Base-by-base conservation (phyloP, 2,888 invertebrate species). In the Chydorus sphaericus region DNA sequence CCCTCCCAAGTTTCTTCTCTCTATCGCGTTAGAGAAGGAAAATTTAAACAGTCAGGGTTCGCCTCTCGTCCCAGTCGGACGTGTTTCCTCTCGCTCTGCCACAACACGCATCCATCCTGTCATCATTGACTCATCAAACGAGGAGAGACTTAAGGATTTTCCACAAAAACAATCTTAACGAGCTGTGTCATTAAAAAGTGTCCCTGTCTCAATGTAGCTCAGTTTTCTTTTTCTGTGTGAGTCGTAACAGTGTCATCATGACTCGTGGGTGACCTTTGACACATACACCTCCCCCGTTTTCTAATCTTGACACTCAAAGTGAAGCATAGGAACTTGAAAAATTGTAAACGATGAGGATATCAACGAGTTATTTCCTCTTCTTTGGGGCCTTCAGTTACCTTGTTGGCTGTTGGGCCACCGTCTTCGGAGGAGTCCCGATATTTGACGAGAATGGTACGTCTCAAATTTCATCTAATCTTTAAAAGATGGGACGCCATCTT, bases 391-490 rank as follows among this genome's bases (percentile, higher is more conserved):
- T 37, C 5, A 26, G 36, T 36, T 52, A 18, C 36, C 23, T n/a
- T 18, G 18, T 20, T 23, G 23, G 36, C 23, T 52, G 33, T 14
- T 36, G 16, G 10, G 49, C 48, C n/a, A 33, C 55, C 31, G 49
- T 55, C 33, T 55, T 55, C 26, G 55, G 55, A 16, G 55, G 55
- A 10, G 55, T 55, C n/a, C 55, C 55, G 11, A 36, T 55, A 11
- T 55, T 55, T 48, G 55, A 55, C 23, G 55, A 55, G 49, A 55
- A 48, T 26, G 55, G 55, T 55, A 49, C 48, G 49, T 20, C 10
- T 39, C 16, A n/a, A 26, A 26, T 18, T 23, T 14, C 8, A 7
- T 7, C 23, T 20, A 14, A 44, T 14, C 28, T 23, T 44, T 28
- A 23, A 23, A 23, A 23, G 18, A 44, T 10, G 10, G 23, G 10